Evolutionary conservation across 1,140 invertebrate genomes (phyloP).

Genomic region (Lepidotrigona ventralis): DNA sequence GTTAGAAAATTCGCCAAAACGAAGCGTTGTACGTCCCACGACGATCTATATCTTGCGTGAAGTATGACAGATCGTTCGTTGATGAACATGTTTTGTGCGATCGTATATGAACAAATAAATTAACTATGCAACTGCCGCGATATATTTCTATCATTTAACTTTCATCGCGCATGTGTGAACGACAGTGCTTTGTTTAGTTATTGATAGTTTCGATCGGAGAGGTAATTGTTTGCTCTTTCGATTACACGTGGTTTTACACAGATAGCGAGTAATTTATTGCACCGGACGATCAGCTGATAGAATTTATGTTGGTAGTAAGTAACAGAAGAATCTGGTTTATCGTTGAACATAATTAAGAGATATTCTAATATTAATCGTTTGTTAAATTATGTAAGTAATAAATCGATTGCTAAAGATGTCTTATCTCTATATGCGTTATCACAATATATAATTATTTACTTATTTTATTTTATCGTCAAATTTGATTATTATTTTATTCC

Average conservation of each 20-base stretch:
- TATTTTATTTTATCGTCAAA: background rate
- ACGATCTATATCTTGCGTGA: conserved; percentile 12
- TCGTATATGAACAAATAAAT: background rate
- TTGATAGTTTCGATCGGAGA: background rate
- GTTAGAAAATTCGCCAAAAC: conserved; percentile 14
- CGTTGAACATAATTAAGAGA: background rate
- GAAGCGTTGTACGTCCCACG: background rate
- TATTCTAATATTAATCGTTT: background rate
- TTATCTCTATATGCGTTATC: background rate
- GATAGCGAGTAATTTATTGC: background rate
- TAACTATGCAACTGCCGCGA: background rate
- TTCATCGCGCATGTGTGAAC: too few relatives aligned
- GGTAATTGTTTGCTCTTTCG: background rate
- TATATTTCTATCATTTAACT: background rate
- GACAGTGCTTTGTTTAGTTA: background rate
- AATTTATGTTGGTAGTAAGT: background rate
- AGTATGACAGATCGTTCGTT: background rate
- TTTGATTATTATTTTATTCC: background rate
- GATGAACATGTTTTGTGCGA: background rate
- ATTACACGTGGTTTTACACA: background rate
- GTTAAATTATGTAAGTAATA: background rate
- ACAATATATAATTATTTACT: background rate
- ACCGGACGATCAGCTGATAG: background rate
- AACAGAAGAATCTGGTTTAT: background rate
- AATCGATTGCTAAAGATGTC: background rate